Evolutionary conservation across 2,888 invertebrate species (phyloP).

Genomic region (Caenorhabditis becei): DNA sequence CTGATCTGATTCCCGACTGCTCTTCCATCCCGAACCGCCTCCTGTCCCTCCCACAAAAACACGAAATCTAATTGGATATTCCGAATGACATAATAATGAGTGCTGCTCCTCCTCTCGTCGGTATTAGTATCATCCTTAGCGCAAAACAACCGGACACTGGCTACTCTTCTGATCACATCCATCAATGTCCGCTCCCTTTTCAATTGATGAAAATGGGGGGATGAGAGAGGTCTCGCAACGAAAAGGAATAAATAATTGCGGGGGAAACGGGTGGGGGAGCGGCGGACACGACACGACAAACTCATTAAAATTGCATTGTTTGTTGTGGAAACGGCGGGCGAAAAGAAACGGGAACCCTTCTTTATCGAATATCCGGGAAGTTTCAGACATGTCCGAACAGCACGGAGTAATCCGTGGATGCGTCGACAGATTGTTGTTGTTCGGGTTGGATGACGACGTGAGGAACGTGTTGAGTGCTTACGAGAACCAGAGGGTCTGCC

Average conservation of each 20-base stretch:
- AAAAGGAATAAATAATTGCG: slow-evolving; percentile 28
- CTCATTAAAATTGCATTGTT: slow-evolving; percentile 61
- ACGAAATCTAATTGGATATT: neutral
- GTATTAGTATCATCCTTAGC: neutral
- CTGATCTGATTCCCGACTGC: too few relatives aligned
- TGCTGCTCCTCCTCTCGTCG: neutral
- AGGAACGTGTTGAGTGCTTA: slow-evolving; percentile 59
- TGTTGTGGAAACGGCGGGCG: slow-evolving; percentile 1
- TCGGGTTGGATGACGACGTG: slow-evolving; percentile 76
- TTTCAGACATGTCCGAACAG: slow-evolving; percentile 53
- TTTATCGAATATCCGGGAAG: neutral
- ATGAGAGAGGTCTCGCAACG: slow-evolving; percentile 3
- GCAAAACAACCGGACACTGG: slow-evolving; percentile 15
- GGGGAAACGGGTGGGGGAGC: neutral
- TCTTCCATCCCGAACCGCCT: neutral
- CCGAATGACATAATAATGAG: neutral
- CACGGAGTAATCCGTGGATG: slow-evolving; percentile 76
- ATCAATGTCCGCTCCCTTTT: slow-evolving; percentile 36
- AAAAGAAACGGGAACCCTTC: slow-evolving; percentile 1
- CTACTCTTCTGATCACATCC: slow-evolving; percentile 23
- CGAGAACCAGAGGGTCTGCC: slow-evolving; percentile 61
- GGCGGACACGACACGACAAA: neutral
- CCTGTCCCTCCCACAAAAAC: neutral
- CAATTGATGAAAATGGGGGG: slow-evolving; percentile 21
- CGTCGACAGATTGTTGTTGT: slow-evolving; percentile 74